Evolutionary conservation across 2,888 invertebrate genomes (phyloP).

Genomic region (Dicyrtoma fusca): DNA sequence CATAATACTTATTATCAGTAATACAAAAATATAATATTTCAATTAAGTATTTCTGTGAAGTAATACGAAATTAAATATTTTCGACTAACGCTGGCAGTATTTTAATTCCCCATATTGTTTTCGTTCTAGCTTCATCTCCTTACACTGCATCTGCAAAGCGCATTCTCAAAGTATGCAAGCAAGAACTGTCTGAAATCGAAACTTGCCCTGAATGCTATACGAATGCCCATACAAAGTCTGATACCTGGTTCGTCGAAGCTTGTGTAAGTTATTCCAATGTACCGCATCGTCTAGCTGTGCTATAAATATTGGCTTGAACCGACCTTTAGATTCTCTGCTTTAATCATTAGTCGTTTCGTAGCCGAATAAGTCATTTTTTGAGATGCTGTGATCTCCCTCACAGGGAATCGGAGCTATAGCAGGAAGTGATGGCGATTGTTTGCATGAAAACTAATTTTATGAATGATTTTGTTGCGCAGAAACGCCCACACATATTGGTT

Average conservation of each 20-base stretch:
- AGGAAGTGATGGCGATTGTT: too few species aligned
- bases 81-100: too few species aligned
- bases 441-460: too few species aligned
- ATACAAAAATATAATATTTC: neutral
- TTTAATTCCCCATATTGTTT: slow-evolving; percentile 11
- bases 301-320: slow-evolving; percentile 2
- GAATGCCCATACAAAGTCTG: slow-evolving; percentile 77
- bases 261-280: slow-evolving; percentile 65
- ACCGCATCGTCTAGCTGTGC: neutral
- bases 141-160: slow-evolving; percentile 73
- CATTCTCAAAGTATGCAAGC: slow-evolving; percentile 80
- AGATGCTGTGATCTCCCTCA: too few species aligned
- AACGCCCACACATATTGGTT: slow-evolving; percentile 83
- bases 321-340: too few species aligned
- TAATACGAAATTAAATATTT: too few species aligned
- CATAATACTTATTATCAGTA: neutral
- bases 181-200: slow-evolving; percentile 90
- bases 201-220: slow-evolving; percentile 91
- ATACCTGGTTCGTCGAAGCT: slow-evolving; percentile 89
- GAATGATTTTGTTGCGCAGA: slow-evolving; percentile 58
- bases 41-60: neutral
- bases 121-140: slow-evolving; percentile 48
- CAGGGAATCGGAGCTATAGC: too few species aligned
- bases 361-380: too few species aligned
- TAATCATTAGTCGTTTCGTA: too few species aligned